phyloP scores from a whole-genome alignment of 2,888 invertebrate genomes.

The Vanessa cardui region DNA sequence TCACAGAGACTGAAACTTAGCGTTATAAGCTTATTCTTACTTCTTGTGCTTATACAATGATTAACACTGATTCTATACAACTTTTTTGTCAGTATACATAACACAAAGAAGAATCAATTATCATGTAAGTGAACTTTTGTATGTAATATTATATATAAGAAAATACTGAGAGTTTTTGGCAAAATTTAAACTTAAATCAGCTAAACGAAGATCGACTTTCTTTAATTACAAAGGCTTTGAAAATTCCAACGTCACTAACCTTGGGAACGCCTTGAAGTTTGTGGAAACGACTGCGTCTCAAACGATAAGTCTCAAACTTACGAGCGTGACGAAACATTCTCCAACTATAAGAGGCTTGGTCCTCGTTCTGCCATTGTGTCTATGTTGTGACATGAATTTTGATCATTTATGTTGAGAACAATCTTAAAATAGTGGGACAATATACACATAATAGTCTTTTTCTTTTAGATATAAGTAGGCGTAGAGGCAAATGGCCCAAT shows the following conservation, averaged over 20 bases:
- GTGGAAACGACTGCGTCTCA: slow-evolving; percentile 14
- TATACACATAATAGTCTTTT: too few relatives aligned
- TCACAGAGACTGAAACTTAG: too few relatives aligned
- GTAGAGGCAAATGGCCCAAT: too few relatives aligned
- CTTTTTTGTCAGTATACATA: too few relatives aligned
- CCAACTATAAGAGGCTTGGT: slow-evolving; percentile 50
- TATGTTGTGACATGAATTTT: slow-evolving; percentile 11
- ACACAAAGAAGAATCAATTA: too few relatives aligned
- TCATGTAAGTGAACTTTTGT: too few relatives aligned
- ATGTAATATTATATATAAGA: background rate
- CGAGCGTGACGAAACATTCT: slow-evolving; percentile 59
- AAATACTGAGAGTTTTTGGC: slow-evolving; percentile 17
- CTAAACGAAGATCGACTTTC: slow-evolving; percentile 33
- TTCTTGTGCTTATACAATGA: too few relatives aligned
- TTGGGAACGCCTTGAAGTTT: slow-evolving; percentile 25
- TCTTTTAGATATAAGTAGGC: too few relatives aligned
- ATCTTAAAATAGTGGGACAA: too few relatives aligned
- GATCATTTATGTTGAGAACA: background rate
- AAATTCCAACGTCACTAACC: slow-evolving; percentile 26
- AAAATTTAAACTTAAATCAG: slow-evolving; percentile 30
- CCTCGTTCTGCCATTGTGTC: slow-evolving; percentile 5
- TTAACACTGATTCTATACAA: too few relatives aligned
- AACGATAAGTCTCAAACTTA: slow-evolving; percentile 61
- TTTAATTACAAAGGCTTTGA: slow-evolving; percentile 33
- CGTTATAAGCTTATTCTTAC: too few relatives aligned